Conservation (phyloP, 2,797 vertebrate genomes). For the Monodelphis domestica region DNA sequence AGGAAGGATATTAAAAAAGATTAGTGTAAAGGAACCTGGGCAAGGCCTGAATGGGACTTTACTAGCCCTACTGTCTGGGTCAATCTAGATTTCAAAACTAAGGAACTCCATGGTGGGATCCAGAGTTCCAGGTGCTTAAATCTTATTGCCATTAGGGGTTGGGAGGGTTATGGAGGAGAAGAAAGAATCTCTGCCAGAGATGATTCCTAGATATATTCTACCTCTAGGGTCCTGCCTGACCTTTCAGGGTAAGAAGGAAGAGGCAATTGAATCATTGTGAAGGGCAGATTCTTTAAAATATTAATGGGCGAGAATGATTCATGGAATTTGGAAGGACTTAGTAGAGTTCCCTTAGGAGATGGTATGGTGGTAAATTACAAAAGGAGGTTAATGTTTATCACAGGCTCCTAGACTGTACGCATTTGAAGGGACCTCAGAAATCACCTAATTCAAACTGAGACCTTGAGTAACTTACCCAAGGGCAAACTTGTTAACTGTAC, state of each 20-base stretch:
- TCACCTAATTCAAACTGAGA: not conserved
- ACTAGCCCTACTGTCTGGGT: constrained; percentile 76
- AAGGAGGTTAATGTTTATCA: not conserved
- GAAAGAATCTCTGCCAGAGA: constrained; percentile 79
- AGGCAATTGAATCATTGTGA: not conserved
- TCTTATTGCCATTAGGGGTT: constrained; percentile 78
- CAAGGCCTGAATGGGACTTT: constrained; percentile 71
- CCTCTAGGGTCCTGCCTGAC: not conserved
- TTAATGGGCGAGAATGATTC: constrained; percentile 36
- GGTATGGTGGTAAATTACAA: not conserved
- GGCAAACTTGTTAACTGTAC: not conserved
- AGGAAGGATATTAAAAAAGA: constrained; percentile 23
- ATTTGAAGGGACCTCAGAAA: constrained; percentile 15
- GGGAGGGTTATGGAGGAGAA: too few relatives aligned
- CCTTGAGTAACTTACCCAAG: constrained; percentile 25
- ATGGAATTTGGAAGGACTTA: constrained; percentile 6
- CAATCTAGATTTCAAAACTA: constrained; percentile 78
- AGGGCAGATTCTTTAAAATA: not conserved
- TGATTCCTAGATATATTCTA: constrained; percentile 64
- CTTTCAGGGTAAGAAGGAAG: not conserved
- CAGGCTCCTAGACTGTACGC: not conserved
- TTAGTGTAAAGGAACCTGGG: constrained; percentile 50
- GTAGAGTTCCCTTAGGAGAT: not conserved
- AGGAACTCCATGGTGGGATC: constrained; percentile 73
- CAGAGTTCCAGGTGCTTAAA: constrained; percentile 76